Conservation (phyloP, 2,888 invertebrate genomes). For the Folsomia manolachei region DNA sequence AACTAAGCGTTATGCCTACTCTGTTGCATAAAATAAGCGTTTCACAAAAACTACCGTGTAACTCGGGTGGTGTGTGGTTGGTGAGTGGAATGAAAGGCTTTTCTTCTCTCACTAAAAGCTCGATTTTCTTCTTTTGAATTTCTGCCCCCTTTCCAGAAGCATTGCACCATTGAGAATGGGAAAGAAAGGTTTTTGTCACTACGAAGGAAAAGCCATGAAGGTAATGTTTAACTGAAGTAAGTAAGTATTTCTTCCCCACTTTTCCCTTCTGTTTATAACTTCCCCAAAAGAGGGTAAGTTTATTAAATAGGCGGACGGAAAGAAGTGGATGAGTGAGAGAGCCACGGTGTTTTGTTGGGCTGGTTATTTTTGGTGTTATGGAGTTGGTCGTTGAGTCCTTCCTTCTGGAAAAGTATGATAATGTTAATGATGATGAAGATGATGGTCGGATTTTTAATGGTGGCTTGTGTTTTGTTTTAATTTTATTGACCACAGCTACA, state of each 20-base stretch:
- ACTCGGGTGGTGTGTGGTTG: not conserved
- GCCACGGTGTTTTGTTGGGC: too few relatives aligned
- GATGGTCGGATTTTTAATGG: not conserved
- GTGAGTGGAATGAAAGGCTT: not conserved
- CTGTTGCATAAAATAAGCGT: slow-evolving; percentile 42
- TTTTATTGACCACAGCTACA: not conserved
- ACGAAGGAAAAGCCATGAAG: not conserved
- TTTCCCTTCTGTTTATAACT: not conserved
- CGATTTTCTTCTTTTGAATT: not conserved
- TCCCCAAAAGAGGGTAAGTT: not conserved
- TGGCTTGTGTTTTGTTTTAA: not conserved
- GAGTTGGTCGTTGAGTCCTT: too few relatives aligned
- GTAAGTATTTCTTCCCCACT: not conserved
- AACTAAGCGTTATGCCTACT: slow-evolving; percentile 37
- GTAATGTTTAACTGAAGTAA: not conserved
- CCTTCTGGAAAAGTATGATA: slow-evolving; percentile 4
- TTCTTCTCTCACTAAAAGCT: not conserved
- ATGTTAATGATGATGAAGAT: not conserved
- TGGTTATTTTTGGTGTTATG: too few relatives aligned
- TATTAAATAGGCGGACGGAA: not conserved
- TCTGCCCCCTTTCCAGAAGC: not conserved
- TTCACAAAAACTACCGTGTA: slow-evolving; percentile 30
- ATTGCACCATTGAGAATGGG: not conserved
- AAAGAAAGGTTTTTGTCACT: not conserved
- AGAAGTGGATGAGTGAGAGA: not conserved